Evolutionary conservation across 1,140 invertebrate species (phyloP).

Genomic region (Leptinotarsa texana): DNA sequence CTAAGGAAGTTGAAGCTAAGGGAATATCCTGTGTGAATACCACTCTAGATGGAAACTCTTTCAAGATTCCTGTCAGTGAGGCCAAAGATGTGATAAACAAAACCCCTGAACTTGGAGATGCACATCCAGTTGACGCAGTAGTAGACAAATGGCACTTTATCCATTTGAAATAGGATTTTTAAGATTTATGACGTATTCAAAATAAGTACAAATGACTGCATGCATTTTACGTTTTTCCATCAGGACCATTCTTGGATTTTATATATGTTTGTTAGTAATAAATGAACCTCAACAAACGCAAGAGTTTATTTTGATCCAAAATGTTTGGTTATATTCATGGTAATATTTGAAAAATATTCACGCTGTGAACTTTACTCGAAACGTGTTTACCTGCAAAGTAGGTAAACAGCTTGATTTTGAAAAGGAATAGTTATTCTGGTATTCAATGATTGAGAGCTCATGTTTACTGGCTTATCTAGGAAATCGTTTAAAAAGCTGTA

Average conservation of each 20-base stretch:
- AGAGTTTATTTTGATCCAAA: too few species aligned
- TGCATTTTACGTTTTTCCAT: too few species aligned
- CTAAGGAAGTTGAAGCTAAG: constrained; percentile 10
- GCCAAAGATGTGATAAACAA: constrained; percentile 68
- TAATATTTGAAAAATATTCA: too few species aligned
- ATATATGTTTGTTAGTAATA: background rate
- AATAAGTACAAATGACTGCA: too few species aligned
- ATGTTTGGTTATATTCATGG: too few species aligned
- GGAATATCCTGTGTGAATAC: constrained; percentile 69
- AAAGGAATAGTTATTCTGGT: too few species aligned
- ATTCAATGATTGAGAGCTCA: background rate
- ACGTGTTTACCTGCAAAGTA: too few species aligned
- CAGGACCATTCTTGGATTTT: background rate
- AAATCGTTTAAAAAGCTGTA: constrained; percentile 20
- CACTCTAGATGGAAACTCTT: constrained; percentile 65
- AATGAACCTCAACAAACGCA: background rate
- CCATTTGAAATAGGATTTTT: background rate
- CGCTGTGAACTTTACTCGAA: too few species aligned
- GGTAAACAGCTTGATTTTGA: too few species aligned
- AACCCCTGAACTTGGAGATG: constrained; percentile 61
- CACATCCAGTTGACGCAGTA: constrained; percentile 63
- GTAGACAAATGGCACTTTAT: constrained; percentile 39
- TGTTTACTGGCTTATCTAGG: background rate
- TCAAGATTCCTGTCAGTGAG: constrained; percentile 64
- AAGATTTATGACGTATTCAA: too few species aligned